Percentiles rank a stretch among this genome's conserved stretches.
Evolutionary conservation across 2,888 invertebrate genomes (phyloP).

Genomic region (Mesorhabditis spiculigera): DNA sequence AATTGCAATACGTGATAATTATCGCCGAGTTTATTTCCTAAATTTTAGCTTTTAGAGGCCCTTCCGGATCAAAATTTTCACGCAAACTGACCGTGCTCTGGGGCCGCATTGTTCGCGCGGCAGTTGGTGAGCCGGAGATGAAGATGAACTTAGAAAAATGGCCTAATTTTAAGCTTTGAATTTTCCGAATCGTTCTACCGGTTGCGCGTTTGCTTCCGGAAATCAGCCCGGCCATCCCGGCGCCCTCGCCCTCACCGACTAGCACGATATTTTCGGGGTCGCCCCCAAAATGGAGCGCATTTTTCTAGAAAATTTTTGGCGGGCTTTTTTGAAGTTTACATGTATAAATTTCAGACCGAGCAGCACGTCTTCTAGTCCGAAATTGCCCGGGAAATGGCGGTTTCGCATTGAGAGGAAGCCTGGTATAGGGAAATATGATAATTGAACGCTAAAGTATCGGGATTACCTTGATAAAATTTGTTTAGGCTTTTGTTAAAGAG

Average conservation of each 20-base stretch:
- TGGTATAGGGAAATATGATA: not conserved
- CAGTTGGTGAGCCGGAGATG: not conserved
- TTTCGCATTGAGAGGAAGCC: not conserved
- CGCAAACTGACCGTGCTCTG: not conserved
- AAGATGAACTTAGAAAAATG: not conserved
- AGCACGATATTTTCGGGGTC: not conserved
- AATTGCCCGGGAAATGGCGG: not conserved
- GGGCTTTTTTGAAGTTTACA: not conserved
- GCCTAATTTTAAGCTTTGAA: too few relatives aligned
- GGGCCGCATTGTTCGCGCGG: not conserved
- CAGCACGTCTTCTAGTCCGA: not conserved
- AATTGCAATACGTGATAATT: not conserved
- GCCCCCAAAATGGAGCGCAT: not conserved
- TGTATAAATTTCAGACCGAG: not conserved
- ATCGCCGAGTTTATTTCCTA: slow-evolving; percentile 4
- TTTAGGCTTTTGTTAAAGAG: too few relatives aligned
- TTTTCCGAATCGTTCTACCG: too few relatives aligned
- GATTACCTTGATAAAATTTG: too few relatives aligned
- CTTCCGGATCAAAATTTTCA: not conserved
- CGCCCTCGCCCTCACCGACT: not conserved
- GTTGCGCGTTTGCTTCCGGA: not conserved
- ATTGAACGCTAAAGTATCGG: too few relatives aligned
- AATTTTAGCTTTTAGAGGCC: not conserved
- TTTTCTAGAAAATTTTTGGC: not conserved
- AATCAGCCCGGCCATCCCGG: not conserved